A percentile compares a stretch with the other conserved stretches of the same genome.
Evolutionary conservation across 2,113 vertebrate species (phyloP).

Genomic region (Ageneiosus marmoratus): DNA sequence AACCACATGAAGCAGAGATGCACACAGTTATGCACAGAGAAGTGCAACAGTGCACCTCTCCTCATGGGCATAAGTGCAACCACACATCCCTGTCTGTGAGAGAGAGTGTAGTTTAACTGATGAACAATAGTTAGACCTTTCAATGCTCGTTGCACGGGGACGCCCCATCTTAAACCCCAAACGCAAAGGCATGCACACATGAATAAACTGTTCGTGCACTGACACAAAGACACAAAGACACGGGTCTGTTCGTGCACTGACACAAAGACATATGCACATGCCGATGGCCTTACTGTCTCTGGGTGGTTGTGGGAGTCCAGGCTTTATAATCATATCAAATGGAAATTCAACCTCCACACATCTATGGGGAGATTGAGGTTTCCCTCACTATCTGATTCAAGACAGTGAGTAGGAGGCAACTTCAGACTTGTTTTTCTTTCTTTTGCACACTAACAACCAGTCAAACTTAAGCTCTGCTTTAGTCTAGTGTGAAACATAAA

Average conservation of each 20-base stretch:
- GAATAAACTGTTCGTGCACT: background rate
- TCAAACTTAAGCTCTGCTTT: background rate
- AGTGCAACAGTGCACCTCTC: slow-evolving; percentile 6
- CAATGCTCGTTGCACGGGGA: background rate
- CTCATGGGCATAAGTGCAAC: slow-evolving; percentile 18
- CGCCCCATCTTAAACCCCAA: background rate
- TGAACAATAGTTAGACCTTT: slow-evolving; percentile 27
- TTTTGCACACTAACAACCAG: background rate
- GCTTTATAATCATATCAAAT: slow-evolving; percentile 50
- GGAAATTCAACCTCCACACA: slow-evolving; percentile 16
- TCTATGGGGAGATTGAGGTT: slow-evolving; percentile 37
- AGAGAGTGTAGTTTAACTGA: slow-evolving; percentile 8
- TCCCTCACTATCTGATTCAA: slow-evolving; percentile 38
- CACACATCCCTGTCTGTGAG: slow-evolving; percentile 30
- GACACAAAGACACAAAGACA: slow-evolving; percentile 22
- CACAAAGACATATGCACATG: slow-evolving; percentile 1
- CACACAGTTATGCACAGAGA: slow-evolving; percentile 1
- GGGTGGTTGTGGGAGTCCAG: slow-evolving; percentile 36
- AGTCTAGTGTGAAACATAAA: background rate
- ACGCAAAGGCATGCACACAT: background rate
- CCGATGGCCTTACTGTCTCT: background rate
- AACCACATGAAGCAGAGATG: slow-evolving; percentile 32
- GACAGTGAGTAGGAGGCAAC: slow-evolving; percentile 41
- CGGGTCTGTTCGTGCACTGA: background rate
- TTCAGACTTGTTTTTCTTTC: slow-evolving; percentile 20